phyloP scores from a whole-genome alignment of 2,797 vertebrate genomes.

The Pygocentrus nattereri region DNA sequence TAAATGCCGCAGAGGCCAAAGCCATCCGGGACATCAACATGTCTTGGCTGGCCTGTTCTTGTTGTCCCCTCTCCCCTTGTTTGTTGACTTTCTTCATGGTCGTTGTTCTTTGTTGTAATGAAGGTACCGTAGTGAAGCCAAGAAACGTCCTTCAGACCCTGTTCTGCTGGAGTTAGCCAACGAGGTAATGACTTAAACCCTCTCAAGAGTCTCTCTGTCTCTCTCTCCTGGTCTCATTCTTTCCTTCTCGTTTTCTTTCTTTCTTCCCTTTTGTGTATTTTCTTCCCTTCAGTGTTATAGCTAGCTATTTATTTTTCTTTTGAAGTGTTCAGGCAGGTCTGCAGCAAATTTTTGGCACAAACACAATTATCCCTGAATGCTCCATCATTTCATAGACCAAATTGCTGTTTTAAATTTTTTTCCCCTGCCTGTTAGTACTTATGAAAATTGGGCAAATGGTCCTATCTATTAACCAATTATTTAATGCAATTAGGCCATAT shows the following conservation, averaged over 20 bases:
- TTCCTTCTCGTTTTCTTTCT: background rate
- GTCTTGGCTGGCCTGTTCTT: constrained; percentile 83
- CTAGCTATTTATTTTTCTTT: constrained; percentile 66
- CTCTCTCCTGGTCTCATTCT: constrained; percentile 19
- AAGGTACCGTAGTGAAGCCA: constrained; percentile 90
- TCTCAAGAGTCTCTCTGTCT: constrained; percentile 43
- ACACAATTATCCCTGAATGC: constrained; percentile 73
- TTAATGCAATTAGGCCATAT: constrained; percentile 85
- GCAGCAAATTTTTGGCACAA: constrained; percentile 69
- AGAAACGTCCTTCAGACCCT: constrained; percentile 83
- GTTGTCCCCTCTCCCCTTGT: constrained; percentile 73
- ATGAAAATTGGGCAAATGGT: constrained; percentile 90
- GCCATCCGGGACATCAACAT: constrained; percentile 80
- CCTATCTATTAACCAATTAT: constrained; percentile 89
- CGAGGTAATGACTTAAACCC: constrained; percentile 85
- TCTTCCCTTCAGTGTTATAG: constrained; percentile 38
- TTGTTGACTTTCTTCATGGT: constrained; percentile 69
- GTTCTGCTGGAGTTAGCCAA: constrained; percentile 93
- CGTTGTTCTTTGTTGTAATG: constrained; percentile 78
- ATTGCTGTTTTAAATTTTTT: constrained; percentile 80
- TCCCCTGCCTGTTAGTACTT: constrained; percentile 88
- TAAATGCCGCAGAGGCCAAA: constrained; percentile 81
- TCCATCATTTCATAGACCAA: constrained; percentile 71
- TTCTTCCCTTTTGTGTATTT: constrained; percentile 38
- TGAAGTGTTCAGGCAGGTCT: constrained; percentile 69